Evolutionary conservation across 1,140 invertebrate species (phyloP).

Genomic region (Aplysia californica): DNA sequence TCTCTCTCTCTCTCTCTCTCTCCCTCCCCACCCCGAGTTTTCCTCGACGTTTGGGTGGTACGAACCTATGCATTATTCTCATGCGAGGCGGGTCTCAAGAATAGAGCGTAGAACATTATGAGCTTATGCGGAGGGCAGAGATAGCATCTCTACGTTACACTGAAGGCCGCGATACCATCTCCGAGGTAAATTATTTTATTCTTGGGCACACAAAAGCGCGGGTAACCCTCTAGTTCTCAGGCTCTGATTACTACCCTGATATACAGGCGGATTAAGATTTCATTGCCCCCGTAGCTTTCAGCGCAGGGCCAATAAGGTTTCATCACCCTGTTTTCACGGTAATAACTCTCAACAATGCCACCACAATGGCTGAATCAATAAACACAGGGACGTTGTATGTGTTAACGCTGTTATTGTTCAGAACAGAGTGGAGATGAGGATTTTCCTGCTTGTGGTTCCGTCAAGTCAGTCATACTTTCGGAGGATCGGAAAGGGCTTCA

Average conservation of each 20-base stretch:
- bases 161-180: no score
- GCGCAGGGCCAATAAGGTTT: neutral
- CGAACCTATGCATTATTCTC: neutral
- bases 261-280: neutral
- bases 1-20: neutral
- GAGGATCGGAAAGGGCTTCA: no score
- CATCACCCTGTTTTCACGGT: neutral
- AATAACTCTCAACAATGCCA: neutral
- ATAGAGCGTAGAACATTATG: neutral
- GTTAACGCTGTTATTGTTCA: no score
- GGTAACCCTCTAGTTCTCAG: neutral
- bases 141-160: neutral
- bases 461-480: no score
- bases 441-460: no score
- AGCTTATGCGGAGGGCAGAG: neutral
- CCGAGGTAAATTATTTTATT: slow-evolving; percentile 7
- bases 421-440: no score
- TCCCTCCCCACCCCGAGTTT: neutral
- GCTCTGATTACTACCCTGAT: neutral
- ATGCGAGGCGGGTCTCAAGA: neutral
- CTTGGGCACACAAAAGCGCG: neutral
- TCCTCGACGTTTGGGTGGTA: neutral
- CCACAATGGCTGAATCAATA: neutral
- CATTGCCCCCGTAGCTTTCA: slow-evolving; percentile 1
- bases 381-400: no score